These are phyloP conservation scores for Papilio glaucus DNA, from an alignment of 1,140 invertebrate species.

Conservation along the genomic window DNA sequence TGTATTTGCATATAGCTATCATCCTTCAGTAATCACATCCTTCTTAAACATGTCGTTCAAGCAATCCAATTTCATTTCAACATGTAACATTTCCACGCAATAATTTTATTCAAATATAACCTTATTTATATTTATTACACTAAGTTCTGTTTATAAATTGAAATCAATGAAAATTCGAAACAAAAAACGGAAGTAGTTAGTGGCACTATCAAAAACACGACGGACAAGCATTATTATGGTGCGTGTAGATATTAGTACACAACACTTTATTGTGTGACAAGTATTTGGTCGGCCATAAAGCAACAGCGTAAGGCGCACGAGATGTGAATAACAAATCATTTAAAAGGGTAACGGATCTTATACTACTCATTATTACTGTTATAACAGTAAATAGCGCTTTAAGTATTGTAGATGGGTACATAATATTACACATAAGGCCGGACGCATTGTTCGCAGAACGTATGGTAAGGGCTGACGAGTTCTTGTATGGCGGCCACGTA, in stretches of 20 bases:
- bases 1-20: not conserved
- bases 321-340: conserved; percentile 3
- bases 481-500: too few species aligned
- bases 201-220: not conserved
- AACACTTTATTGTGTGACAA: conserved; percentile 4
- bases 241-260: not conserved
- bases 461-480: too few species aligned
- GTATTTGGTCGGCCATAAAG: not conserved
- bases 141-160: not conserved
- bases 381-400: not conserved
- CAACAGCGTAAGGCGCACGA: not conserved
- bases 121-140: not conserved
- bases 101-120: too few species aligned
- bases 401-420: not conserved
- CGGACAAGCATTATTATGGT: not conserved
- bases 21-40: too few species aligned
- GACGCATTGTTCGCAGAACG: too few species aligned
- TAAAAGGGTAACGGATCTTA: not conserved
- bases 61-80: too few species aligned
- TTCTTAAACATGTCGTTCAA: too few species aligned
- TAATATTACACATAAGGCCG: too few species aligned
- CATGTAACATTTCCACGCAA: too few species aligned
- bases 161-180: not conserved
- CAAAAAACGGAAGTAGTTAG: not conserved
- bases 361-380: not conserved